Percentiles rank a stretch among this genome's conserved stretches.
Conservation (phyloP, 2,888 invertebrate species). For the Microctonus brassicae region DNA sequence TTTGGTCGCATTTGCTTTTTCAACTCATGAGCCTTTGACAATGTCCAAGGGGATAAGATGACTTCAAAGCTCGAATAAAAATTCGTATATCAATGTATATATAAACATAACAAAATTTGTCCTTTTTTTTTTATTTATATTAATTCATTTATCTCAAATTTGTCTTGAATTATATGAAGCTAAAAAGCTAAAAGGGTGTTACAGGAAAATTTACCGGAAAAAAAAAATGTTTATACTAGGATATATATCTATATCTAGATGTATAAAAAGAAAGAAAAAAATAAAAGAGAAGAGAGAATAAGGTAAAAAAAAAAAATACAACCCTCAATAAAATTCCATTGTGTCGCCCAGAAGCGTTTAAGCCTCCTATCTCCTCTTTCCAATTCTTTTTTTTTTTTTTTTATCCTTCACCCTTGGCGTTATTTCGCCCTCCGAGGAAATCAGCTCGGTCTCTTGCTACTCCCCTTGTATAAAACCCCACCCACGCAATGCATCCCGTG, state of each 20-base stretch:
- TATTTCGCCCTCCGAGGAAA: constrained; percentile 37
- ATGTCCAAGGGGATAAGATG: constrained; percentile 33
- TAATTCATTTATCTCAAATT: background rate
- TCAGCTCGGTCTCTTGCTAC: constrained; percentile 10
- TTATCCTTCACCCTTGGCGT: constrained; percentile 27
- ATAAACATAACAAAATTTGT: background rate
- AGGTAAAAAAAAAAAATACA: constrained; percentile 24
- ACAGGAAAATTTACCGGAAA: background rate
- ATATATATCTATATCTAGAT: too few species aligned
- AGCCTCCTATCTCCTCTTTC: constrained; percentile 39
- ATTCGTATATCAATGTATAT: constrained; percentile 23
- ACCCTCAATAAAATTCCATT: constrained; percentile 47
- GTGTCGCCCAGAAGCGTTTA: constrained; percentile 52
- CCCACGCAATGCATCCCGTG: constrained; percentile 28
- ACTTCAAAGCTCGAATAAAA: constrained; percentile 30
- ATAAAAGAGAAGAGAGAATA: constrained; percentile 34
- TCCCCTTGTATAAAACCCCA: background rate
- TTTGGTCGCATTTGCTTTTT: constrained; percentile 46
- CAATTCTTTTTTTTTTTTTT: constrained; percentile 32
- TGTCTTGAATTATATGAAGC: background rate
- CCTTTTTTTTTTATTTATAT: constrained; percentile 8
- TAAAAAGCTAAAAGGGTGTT: background rate
- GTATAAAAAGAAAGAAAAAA: background rate
- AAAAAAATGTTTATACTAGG: too few species aligned
- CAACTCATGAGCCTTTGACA: constrained; percentile 18